A percentile compares a stretch with the other conserved stretches of the same genome.
These are phyloP conservation scores for Actias luna DNA, from an alignment of 2,888 invertebrate species.

Conservation along the genomic window DNA sequence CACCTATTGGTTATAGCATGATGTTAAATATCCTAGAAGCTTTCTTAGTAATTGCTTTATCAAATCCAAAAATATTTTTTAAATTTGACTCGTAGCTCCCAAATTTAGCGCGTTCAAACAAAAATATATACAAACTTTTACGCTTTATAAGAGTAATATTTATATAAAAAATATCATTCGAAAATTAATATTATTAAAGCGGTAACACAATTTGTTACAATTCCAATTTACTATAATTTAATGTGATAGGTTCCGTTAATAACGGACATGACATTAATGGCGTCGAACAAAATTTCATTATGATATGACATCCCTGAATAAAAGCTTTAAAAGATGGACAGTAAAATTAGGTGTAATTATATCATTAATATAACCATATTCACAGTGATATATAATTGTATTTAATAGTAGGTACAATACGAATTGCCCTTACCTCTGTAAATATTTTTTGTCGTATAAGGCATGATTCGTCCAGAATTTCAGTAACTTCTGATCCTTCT, in stretches of 20 bases:
- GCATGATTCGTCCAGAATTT: too few relatives aligned
- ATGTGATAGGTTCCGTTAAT: not conserved
- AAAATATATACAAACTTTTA: too few relatives aligned
- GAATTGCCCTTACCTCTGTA: too few relatives aligned
- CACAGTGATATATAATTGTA: not conserved
- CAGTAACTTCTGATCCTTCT: too few relatives aligned
- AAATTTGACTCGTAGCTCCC: too few relatives aligned
- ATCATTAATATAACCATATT: not conserved
- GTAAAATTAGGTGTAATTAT: not conserved
- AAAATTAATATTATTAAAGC: not conserved
- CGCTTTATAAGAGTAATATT: not conserved
- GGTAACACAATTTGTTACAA: not conserved
- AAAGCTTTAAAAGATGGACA: not conserved
- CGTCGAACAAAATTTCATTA: constrained; percentile 2
- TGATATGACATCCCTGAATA: not conserved
- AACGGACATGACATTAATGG: not conserved
- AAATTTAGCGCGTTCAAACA: too few relatives aligned
- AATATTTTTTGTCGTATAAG: too few relatives aligned
- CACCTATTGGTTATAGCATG: too few relatives aligned
- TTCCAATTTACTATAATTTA: not conserved
- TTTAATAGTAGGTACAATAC: too few relatives aligned
- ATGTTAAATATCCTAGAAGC: too few relatives aligned
- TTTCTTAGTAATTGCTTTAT: too few relatives aligned
- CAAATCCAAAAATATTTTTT: too few relatives aligned
- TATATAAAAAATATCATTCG: not conserved